Evolutionary conservation across 2,888 invertebrate genomes (phyloP), one percentile per base, ranked within the genome.

Genomic region (Cataglyphis albicans): DNA sequence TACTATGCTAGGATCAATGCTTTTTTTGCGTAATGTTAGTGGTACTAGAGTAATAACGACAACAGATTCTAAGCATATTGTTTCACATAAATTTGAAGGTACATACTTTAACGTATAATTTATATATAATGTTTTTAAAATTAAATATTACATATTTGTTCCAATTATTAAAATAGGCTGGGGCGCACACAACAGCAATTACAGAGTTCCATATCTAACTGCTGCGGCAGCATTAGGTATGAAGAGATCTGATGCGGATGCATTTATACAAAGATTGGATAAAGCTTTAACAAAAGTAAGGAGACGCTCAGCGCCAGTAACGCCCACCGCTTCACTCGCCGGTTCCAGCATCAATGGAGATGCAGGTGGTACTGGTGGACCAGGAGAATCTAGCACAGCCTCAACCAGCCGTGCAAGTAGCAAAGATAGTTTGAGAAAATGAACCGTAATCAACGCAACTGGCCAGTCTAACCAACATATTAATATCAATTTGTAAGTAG

Each of bases 161-260:
- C 59, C 2, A 35, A 59, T 52, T 25, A 3, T 3, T 41, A 18
- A 68, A 63, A 73, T 90, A 97, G 97, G 96, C 80, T 98, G 97
- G 96, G 97, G 97, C 68, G 95, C 97, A 12, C 97, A 97, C 93
- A 95, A 95, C 87, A 95, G 95, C 89, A 94, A 95, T 87, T 96
- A 96, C 89, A 95, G 95, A 15, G 94, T 95, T 84, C 96, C 97
- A 2, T 98, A 98, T 92, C 94, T 98, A 87, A 98, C 97, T 4
- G 97, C 97, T 72, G 97, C 97, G 21, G 97, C 97, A 3, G 95
- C 96, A 7, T 94, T 98, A 55, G 97, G 97, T 4, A 96, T 97
- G 93, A 96, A 95, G 65, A 95, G 95, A 87, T 91, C 94, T 3
- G 97, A 98, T 91, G 96, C 97, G n/a, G 97, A 97, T 92, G 93